Evolutionary conservation across 2,797 vertebrate species (phyloP).

Genomic region (Streptopelia turtur): DNA sequence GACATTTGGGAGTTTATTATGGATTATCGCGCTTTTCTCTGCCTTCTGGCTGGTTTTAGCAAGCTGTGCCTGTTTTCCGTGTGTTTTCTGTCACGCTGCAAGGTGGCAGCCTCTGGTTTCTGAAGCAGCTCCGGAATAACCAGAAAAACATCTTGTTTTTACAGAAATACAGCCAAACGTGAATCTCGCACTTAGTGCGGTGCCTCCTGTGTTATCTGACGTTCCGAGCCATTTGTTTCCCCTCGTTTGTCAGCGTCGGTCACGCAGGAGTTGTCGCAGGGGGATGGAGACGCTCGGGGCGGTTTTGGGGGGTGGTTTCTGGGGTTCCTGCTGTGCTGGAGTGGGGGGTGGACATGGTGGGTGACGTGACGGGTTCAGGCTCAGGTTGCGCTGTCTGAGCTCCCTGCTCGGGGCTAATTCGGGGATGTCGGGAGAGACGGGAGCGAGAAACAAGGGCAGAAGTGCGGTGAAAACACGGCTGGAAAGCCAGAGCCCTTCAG

Average conservation of each 20-base stretch:
- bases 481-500: background rate
- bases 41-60: background rate
- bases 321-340: background rate
- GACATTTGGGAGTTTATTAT: background rate
- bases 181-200: background rate
- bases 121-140: background rate
- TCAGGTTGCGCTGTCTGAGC: background rate
- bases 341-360: background rate
- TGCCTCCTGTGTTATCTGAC: too few species aligned
- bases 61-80: background rate
- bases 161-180: background rate
- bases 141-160: background rate
- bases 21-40: background rate
- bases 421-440: background rate
- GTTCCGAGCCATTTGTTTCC: background rate
- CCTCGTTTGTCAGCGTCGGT: background rate
- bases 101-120: background rate
- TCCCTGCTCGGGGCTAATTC: background rate
- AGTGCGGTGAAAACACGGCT: background rate
- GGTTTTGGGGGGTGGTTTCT: background rate
- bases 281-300: background rate
- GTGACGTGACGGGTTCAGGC: fast-evolving
- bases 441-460: background rate
- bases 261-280: background rate
- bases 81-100: background rate